A percentile compares a stretch with the other conserved stretches of the same genome.
Evolutionary conservation across 2,113 vertebrate species (phyloP).

Genomic region (Syngnathus floridae): DNA sequence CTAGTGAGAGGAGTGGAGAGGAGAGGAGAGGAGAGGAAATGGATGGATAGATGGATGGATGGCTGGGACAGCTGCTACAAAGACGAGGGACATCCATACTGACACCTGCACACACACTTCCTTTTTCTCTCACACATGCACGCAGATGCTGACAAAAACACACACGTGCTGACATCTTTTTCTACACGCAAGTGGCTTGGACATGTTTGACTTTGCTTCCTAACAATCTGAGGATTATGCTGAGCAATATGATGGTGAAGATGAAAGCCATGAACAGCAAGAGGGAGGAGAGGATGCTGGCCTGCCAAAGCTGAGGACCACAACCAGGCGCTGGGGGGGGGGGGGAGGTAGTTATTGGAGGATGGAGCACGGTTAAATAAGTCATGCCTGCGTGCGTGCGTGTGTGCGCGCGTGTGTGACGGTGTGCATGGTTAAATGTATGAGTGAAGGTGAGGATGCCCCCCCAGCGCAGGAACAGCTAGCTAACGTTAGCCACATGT

Average conservation of each 20-base stretch:
- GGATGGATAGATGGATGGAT: too few relatives aligned
- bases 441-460: constrained; percentile 60
- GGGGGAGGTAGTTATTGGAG: constrained; percentile 31
- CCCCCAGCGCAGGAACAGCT: constrained; percentile 61
- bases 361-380: constrained; percentile 47
- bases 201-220: constrained; percentile 41
- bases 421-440: constrained; percentile 39
- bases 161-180: constrained; percentile 38
- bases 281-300: constrained; percentile 53
- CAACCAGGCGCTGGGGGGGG: constrained; percentile 26
- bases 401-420: constrained; percentile 12
- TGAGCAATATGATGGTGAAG: constrained; percentile 45
- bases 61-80: constrained; percentile 51
- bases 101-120: constrained; percentile 29
- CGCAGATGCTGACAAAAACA: constrained; percentile 44
- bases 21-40: too few relatives aligned
- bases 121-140: constrained; percentile 4
- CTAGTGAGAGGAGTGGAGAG: constrained; percentile 41
- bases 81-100: constrained; percentile 45
- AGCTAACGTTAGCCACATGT: constrained; percentile 73
- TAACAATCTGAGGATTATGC: constrained; percentile 58
- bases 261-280: constrained; percentile 53
- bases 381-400: constrained; percentile 42
- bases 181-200: constrained; percentile 29
- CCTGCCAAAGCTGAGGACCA: constrained; percentile 65